Evolutionary conservation across 2,797 vertebrate genomes (phyloP).

Genomic region (Lithobates sylvaticus): DNA sequence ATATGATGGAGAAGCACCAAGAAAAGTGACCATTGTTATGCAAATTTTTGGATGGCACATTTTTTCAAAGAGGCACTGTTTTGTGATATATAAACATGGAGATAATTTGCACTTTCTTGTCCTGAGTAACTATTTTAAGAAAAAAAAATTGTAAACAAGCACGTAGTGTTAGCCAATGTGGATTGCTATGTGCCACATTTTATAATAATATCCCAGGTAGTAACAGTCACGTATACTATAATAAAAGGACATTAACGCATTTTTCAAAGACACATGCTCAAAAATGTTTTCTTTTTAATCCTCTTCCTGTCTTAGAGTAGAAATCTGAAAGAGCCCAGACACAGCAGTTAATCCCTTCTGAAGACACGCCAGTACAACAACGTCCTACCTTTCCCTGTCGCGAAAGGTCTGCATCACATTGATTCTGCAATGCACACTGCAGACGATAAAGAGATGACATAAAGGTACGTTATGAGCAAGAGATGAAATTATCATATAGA

Average conservation of each 20-base stretch:
- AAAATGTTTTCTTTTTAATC: conserved; percentile 39
- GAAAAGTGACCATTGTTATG: not conserved
- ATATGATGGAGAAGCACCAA: not conserved
- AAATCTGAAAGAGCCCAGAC: conserved; percentile 45
- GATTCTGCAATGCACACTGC: conserved; percentile 45
- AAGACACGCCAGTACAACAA: conserved; percentile 23
- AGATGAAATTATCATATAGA: conserved; percentile 53
- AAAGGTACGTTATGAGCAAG: conserved; percentile 29
- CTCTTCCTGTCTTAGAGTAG: conserved; percentile 30
- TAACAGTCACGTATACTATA: not conserved
- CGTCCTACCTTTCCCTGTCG: conserved; percentile 34
- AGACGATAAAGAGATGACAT: conserved; percentile 43
- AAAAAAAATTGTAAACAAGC: not conserved
- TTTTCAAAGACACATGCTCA: conserved; percentile 36
- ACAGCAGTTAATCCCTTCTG: conserved; percentile 44
- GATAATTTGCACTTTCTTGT: not conserved
- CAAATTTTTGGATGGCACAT: not conserved
- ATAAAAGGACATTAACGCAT: conserved; percentile 27
- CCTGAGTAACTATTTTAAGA: not conserved
- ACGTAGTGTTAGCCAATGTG: not conserved
- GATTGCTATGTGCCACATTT: not conserved
- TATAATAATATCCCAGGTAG: not conserved
- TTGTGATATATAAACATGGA: not conserved
- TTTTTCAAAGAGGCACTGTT: not conserved
- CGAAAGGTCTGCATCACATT: conserved; percentile 46